Evolutionary conservation across 2,888 invertebrate genomes (phyloP).

Genomic region (Acleris cristana): DNA sequence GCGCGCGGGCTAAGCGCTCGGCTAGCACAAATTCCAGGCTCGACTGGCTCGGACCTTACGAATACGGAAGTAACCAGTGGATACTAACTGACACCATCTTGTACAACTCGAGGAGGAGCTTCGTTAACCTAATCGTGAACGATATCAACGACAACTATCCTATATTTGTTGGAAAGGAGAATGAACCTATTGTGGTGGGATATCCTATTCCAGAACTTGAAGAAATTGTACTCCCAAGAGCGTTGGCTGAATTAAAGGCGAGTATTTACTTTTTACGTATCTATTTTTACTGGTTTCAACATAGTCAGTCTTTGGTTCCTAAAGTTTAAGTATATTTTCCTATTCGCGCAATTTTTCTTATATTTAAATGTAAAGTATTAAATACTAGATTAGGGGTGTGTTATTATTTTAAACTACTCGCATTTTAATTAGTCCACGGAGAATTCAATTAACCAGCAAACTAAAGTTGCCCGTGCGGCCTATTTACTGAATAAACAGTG

Average conservation of each 20-base stretch:
- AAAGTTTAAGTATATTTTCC: background rate
- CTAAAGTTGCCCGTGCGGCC: no score
- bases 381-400: no score
- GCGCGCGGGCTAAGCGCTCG: conserved; percentile 59
- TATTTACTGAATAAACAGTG: no score
- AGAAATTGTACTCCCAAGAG: conserved; percentile 67
- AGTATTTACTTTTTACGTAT: conserved; percentile 41
- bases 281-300: background rate
- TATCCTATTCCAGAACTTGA: conserved; percentile 72
- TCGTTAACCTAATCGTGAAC: conserved; percentile 77
- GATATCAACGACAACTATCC: conserved; percentile 83
- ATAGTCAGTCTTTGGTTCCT: background rate
- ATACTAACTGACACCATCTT: conserved; percentile 67
- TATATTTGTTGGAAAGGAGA: conserved; percentile 66
- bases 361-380: background rate
- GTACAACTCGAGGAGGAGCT: conserved; percentile 65
- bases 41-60: conserved; percentile 59
- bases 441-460: no score
- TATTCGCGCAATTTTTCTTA: background rate
- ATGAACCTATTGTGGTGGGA: conserved; percentile 70
- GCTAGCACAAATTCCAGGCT: conserved; percentile 41
- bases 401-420: no score
- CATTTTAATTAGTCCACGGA: no score
- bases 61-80: conserved; percentile 72
- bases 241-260: conserved; percentile 75